phyloP scores from a whole-genome alignment of 2,797 vertebrate genomes.

The Pampus argenteus region DNA sequence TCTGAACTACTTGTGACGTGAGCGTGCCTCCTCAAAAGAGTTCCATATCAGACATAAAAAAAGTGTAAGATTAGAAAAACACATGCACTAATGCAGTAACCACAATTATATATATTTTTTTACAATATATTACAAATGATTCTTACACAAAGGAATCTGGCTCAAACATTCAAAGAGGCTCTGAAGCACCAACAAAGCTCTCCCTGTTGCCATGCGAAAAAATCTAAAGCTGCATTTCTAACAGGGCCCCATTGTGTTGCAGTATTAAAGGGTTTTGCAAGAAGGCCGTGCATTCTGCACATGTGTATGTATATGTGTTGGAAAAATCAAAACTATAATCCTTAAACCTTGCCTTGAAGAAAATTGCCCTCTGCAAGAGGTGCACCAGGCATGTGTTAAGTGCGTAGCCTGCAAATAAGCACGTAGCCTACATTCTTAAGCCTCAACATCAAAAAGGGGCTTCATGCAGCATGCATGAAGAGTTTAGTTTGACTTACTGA shows the following conservation, averaged over 20 bases:
- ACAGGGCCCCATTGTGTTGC: conserved; percentile 69
- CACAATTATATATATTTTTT: conserved; percentile 13
- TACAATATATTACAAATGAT: conserved; percentile 19
- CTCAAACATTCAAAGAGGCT: conserved; percentile 26
- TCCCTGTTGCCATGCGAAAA: conserved; percentile 49
- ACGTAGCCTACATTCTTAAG: conserved; percentile 75
- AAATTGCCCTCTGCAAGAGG: conserved; percentile 62
- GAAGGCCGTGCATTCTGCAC: conserved; percentile 18
- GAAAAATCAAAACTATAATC: conserved; percentile 63
- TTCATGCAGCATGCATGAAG: conserved; percentile 49
- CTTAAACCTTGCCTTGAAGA: conserved; percentile 59
- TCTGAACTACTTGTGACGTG: conserved; percentile 38
- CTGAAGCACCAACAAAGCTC: conserved; percentile 45
- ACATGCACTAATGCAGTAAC: background rate
- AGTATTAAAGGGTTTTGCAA: conserved; percentile 57
- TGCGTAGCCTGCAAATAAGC: conserved; percentile 66
- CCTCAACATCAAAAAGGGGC: conserved; percentile 64
- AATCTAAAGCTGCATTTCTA: conserved; percentile 63
- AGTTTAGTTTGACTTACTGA: conserved; percentile 36
- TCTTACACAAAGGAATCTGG: conserved; percentile 16
- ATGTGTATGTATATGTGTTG: conserved; percentile 19
- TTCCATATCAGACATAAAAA: conserved; percentile 3
- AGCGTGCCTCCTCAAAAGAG: background rate
- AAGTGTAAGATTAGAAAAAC: background rate
- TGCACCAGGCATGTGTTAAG: conserved; percentile 68